These are phyloP conservation scores for Saguinus imperator DNA, from an alignment of 2,113 vertebrate species.

Conservation along the genomic window DNA sequence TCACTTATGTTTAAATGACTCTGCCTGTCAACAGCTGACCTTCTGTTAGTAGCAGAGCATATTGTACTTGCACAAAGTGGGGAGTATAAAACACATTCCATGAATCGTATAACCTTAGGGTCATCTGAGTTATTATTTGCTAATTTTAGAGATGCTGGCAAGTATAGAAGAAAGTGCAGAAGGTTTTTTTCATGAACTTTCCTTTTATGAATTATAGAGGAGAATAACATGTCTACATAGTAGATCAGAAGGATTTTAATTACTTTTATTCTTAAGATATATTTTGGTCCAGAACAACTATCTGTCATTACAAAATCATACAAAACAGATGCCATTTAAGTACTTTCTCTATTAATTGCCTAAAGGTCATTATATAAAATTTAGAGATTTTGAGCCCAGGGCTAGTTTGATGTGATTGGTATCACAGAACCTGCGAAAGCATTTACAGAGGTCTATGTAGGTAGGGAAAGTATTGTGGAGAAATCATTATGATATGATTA, in stretches of 20 bases:
- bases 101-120: neutral
- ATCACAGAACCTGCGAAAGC: neutral
- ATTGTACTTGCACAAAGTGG: neutral
- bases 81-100: neutral
- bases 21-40: neutral
- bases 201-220: neutral
- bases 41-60: neutral
- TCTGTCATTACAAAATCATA: neutral
- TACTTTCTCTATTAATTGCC: neutral
- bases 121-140: neutral
- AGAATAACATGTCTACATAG: neutral
- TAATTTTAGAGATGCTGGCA: constrained; percentile 14
- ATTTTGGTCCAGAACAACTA: neutral
- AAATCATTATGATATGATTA: neutral
- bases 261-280: neutral
- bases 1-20: neutral
- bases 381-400: neutral
- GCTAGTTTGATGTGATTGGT: neutral
- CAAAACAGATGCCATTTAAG: neutral
- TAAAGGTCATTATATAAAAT: neutral
- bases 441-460: neutral
- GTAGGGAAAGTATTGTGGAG: neutral
- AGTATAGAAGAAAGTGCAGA: neutral
- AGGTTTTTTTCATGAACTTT: neutral
- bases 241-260: neutral